Conservation (phyloP, 1,140 invertebrate species). For the Drosophila ambigua region DNA sequence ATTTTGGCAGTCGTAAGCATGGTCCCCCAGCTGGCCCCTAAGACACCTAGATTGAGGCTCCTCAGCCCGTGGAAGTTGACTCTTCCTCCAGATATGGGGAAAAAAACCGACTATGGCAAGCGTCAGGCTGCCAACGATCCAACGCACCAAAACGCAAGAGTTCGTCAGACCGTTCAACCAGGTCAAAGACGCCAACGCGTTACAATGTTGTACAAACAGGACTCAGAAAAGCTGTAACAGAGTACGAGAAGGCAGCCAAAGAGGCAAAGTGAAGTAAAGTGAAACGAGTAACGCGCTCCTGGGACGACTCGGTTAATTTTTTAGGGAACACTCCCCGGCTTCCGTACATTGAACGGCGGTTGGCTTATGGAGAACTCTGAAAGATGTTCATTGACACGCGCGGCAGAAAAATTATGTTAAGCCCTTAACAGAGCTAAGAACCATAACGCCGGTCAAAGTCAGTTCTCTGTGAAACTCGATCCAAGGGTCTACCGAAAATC, state of each 20-base stretch:
- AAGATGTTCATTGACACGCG: slow-evolving; percentile 39
- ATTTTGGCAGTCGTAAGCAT: background rate
- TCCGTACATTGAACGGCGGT: slow-evolving; percentile 28
- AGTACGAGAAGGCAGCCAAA: slow-evolving; percentile 13
- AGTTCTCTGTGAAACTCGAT: slow-evolving; percentile 34
- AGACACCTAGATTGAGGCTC: slow-evolving; percentile 5
- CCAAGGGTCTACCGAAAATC: slow-evolving; percentile 19
- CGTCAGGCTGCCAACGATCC: slow-evolving; percentile 4
- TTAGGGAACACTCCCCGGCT: slow-evolving; percentile 30
- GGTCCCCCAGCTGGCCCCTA: background rate
- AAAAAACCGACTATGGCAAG: slow-evolving; percentile 10
- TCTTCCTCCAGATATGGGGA: slow-evolving; percentile 10
- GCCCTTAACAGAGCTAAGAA: slow-evolving; percentile 28
- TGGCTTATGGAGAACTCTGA: slow-evolving; percentile 32
- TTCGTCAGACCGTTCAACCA: slow-evolving; percentile 14
- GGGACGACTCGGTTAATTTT: slow-evolving; percentile 31
- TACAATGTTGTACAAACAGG: slow-evolving; percentile 21
- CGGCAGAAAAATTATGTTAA: slow-evolving; percentile 35
- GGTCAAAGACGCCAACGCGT: slow-evolving; percentile 25
- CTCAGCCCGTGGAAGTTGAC: slow-evolving; percentile 26
- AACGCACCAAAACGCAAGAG: slow-evolving; percentile 18
- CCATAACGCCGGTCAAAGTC: slow-evolving; percentile 25
- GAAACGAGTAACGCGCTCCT: slow-evolving; percentile 4
- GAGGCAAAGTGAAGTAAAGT: slow-evolving; percentile 11
- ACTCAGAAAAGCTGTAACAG: background rate